phyloP scores from a whole-genome alignment of 2,888 invertebrate genomes.

The Drosophila neotestacea region DNA sequence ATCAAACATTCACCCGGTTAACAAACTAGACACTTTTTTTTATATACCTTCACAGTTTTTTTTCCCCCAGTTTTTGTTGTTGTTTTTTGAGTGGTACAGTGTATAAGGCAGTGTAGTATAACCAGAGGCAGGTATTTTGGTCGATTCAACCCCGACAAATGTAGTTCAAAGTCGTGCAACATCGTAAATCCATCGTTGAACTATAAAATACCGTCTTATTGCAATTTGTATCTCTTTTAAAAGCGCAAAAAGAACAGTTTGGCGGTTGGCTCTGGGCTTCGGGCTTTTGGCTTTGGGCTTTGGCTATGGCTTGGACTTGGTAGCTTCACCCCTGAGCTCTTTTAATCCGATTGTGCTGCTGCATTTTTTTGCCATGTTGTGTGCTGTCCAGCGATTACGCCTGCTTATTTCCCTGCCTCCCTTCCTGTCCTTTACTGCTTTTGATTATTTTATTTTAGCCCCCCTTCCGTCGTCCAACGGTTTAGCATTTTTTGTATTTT shows the following conservation, averaged over 20 bases:
- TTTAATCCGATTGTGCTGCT: conserved; percentile 77
- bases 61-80: no score
- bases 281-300: background rate
- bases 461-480: conserved; percentile 24
- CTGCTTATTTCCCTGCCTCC: conserved; percentile 44
- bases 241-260: conserved; percentile 45
- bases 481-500: conserved; percentile 64
- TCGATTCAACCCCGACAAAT: conserved; percentile 62
- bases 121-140: conserved; percentile 30
- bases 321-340: conserved; percentile 70
- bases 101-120: conserved; percentile 20
- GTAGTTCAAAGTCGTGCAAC: conserved; percentile 77
- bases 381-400: conserved; percentile 67
- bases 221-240: conserved; percentile 76
- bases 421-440: conserved; percentile 38
- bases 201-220: conserved; percentile 79
- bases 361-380: conserved; percentile 61
- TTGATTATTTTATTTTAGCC: conserved; percentile 67
- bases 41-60: background rate
- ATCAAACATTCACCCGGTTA: conserved; percentile 43
- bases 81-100: conserved; percentile 21
- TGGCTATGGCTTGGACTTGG: conserved; percentile 18
- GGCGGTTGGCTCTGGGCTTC: conserved; percentile 67
- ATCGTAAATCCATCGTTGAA: conserved; percentile 80
- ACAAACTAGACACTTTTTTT: conserved; percentile 47